These are phyloP conservation scores for Chaetodon trifasciatus DNA, from an alignment of 2,797 vertebrate species.

Conservation along the genomic window DNA sequence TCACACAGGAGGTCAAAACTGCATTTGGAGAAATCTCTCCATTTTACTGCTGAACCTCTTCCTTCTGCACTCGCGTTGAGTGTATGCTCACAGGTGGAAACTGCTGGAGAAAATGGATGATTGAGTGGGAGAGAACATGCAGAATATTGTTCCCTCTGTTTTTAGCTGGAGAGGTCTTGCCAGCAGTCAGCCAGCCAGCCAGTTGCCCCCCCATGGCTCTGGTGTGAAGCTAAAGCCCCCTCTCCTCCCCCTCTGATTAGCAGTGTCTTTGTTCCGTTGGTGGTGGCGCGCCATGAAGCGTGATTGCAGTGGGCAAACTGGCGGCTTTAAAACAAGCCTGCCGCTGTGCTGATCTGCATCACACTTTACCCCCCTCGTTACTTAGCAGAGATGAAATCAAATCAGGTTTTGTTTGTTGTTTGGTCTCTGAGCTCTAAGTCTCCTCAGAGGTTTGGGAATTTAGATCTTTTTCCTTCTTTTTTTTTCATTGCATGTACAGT, in stretches of 20 bases:
- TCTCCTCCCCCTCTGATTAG: conserved; percentile 75
- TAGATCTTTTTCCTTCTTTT: conserved; percentile 1
- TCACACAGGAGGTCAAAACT: conserved; percentile 62
- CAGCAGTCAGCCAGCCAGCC: conserved; percentile 48
- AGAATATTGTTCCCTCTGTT: conserved; percentile 50
- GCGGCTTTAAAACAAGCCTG: conserved; percentile 73
- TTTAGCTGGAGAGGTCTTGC: conserved; percentile 51
- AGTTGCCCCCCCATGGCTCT: conserved; percentile 54
- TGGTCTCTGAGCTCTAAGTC: conserved; percentile 68
- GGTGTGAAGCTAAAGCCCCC: conserved; percentile 66
- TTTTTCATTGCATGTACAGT: conserved; percentile 45
- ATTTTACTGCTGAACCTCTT: conserved; percentile 26
- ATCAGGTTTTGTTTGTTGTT: conserved; percentile 77
- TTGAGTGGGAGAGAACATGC: conserved; percentile 23
- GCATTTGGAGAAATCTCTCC: conserved; percentile 33
- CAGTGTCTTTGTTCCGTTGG: conserved; percentile 75
- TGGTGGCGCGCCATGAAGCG: conserved; percentile 67
- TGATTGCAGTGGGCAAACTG: conserved; percentile 81
- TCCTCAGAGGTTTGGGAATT: conserved; percentile 59
- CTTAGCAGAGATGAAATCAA: conserved; percentile 67
- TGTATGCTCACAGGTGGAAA: conserved; percentile 54
- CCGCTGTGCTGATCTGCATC: conserved; percentile 78
- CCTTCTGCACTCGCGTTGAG: conserved; percentile 6
- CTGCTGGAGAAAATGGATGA: conserved; percentile 42
- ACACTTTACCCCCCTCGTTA: conserved; percentile 65